A percentile compares a stretch with the other conserved stretches of the same genome.
phyloP scores from a whole-genome alignment of 2,113 vertebrate species.

The Neopipo cinnamomea region DNA sequence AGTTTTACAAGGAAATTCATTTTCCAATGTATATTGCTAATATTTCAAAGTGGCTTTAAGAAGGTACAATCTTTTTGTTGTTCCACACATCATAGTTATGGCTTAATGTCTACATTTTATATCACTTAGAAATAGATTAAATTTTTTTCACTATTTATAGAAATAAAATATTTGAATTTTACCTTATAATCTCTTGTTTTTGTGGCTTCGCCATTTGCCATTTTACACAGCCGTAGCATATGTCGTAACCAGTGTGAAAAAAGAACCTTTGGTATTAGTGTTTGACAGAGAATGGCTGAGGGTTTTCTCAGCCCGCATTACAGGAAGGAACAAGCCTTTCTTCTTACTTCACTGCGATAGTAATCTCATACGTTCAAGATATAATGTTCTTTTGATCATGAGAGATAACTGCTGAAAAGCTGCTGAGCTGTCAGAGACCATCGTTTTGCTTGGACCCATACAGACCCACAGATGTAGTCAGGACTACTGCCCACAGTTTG shows the following conservation, averaged over 20 bases:
- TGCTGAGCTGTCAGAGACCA: background rate
- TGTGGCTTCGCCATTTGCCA: background rate
- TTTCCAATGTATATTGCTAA: background rate
- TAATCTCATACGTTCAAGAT: rapidly evolving
- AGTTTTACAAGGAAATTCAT: background rate
- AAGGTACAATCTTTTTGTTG: background rate
- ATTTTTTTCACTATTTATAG: background rate
- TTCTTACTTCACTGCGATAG: background rate
- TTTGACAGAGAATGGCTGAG: background rate
- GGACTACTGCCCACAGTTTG: background rate
- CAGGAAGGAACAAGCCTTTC: slow-evolving; percentile 11
- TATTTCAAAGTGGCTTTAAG: background rate
- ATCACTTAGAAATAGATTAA: background rate
- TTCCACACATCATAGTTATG: background rate
- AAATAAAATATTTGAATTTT: background rate
- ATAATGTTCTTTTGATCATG: background rate
- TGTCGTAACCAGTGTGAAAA: background rate
- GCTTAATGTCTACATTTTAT: background rate
- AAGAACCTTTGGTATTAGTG: background rate
- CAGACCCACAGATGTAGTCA: background rate
- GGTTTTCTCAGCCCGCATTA: background rate
- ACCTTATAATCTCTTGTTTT: background rate
- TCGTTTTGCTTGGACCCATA: rapidly evolving
- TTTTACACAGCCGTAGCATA: background rate
- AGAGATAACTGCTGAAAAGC: background rate